These are phyloP conservation scores for Xerus rutilus DNA, from an alignment of 2,797 vertebrate species.

Conservation along the genomic window DNA sequence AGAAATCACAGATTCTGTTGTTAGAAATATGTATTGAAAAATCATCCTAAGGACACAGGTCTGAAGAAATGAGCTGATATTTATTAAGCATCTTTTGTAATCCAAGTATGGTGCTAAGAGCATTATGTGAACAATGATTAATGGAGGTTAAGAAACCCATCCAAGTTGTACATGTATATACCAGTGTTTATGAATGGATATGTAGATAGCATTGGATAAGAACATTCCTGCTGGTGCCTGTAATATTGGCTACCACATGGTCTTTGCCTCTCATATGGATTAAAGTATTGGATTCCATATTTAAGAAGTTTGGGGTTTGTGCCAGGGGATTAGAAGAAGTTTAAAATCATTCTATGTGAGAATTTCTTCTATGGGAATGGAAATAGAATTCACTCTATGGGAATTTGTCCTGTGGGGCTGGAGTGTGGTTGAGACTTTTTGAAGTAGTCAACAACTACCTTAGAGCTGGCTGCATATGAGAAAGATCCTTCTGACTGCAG, in stretches of 20 bases:
- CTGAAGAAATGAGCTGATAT: background rate
- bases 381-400: background rate
- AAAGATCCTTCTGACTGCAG: background rate
- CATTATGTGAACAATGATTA: background rate
- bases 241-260: background rate
- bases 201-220: background rate
- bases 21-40: background rate
- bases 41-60: background rate
- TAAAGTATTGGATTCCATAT: background rate
- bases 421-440: background rate
- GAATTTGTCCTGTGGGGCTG: background rate
- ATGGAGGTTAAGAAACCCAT: background rate
- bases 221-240: background rate
- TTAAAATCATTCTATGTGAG: background rate
- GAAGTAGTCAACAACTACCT: background rate
- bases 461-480: background rate
- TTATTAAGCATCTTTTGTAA: constrained; percentile 23
- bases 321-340: background rate
- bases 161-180: background rate
- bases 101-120: background rate
- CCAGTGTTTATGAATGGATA: background rate
- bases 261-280: background rate
- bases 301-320: background rate
- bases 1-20: background rate
- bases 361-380: background rate